Evolutionary conservation across 2,888 invertebrate genomes (phyloP).

Genomic region (Pterostichus niger): DNA sequence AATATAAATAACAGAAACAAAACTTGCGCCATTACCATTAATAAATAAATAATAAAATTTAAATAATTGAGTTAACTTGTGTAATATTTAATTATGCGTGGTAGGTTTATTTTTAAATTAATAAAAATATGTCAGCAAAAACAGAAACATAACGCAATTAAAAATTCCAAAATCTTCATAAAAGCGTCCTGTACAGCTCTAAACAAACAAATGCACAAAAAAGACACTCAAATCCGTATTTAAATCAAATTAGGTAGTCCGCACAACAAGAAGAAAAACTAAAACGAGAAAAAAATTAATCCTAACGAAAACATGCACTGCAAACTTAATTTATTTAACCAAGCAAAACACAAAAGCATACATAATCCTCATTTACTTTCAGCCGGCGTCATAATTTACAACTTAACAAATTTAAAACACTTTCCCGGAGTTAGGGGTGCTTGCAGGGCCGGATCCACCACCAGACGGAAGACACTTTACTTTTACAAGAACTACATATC

Average conservation of each 20-base stretch:
- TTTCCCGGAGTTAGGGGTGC: constrained; percentile 16
- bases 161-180: constrained; percentile 44
- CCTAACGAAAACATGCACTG: constrained; percentile 43
- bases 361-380: constrained; percentile 55
- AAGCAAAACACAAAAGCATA: constrained; percentile 58
- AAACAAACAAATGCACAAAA: constrained; percentile 27
- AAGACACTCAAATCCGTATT: constrained; percentile 52
- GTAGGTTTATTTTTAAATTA: constrained; percentile 5
- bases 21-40: no score
- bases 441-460: background rate
- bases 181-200: constrained; percentile 5
- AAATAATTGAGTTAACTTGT: constrained; percentile 6
- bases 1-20: no score
- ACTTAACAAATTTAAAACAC: constrained; percentile 60
- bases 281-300: constrained; percentile 51
- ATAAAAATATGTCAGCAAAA: constrained; percentile 26
- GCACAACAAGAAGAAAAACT: constrained; percentile 44
- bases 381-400: constrained; percentile 53
- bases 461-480: no score
- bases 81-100: constrained; percentile 9
- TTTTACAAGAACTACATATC: no score
- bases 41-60: constrained; percentile 17
- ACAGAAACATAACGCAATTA: constrained; percentile 5
- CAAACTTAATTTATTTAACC: constrained; percentile 56
- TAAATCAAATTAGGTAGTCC: constrained; percentile 53